phyloP scores from a whole-genome alignment of 1,140 invertebrate genomes.

The Ostrea edulis region DNA sequence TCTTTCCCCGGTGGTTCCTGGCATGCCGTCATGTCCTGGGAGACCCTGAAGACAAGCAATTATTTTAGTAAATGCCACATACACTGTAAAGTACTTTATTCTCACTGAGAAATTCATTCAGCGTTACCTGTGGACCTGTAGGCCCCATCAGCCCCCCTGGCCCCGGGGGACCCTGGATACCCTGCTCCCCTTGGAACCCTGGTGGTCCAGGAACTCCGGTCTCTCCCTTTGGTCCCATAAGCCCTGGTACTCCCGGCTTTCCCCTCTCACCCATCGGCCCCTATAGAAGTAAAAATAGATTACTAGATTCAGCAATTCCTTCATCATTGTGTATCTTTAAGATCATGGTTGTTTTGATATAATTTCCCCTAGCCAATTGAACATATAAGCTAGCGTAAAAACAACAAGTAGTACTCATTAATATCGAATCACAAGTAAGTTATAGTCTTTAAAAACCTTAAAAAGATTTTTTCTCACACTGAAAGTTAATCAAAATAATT shows the following conservation, averaged over 20 bases:
- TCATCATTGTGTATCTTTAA: background rate
- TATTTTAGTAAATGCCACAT: background rate
- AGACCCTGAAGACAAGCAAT: conserved; percentile 63
- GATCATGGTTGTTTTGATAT: no score
- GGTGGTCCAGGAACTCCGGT: conserved; percentile 71
- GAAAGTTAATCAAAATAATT: no score
- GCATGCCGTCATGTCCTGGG: conserved; percentile 73
- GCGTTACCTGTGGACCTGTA: conserved; percentile 64
- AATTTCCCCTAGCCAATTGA: no score
- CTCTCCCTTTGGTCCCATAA: conserved; percentile 86
- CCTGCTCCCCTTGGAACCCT: conserved; percentile 73
- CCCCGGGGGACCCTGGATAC: conserved; percentile 73
- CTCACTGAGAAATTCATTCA: background rate
- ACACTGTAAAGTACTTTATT: background rate
- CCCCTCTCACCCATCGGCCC: conserved; percentile 77
- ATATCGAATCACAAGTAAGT: no score
- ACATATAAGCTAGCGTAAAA: no score
- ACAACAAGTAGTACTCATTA: no score
- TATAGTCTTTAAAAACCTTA: no score
- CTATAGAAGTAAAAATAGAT: conserved; percentile 59
- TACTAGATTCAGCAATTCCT: background rate
- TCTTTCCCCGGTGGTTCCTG: conserved; percentile 71
- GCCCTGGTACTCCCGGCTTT: conserved; percentile 82
- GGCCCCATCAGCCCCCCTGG: conserved; percentile 68
- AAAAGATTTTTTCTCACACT: no score